Percentiles rank a stretch among this genome's conserved stretches.
Evolutionary conservation across 2,888 invertebrate species (phyloP).

Genomic region (Capitulum mitella): DNA sequence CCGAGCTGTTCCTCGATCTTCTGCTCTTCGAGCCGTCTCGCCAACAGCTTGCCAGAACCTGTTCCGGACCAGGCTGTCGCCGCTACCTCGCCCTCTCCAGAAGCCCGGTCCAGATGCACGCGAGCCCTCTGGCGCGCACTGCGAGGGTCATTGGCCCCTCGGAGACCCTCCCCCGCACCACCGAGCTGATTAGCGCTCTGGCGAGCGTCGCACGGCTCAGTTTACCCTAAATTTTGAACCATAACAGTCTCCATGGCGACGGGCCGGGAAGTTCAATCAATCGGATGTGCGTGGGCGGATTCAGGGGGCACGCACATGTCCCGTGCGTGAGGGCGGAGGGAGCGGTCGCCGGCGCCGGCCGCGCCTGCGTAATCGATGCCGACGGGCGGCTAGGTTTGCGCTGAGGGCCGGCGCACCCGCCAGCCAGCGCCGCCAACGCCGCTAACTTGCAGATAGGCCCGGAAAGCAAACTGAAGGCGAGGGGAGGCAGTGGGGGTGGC

Average conservation of each 20-base stretch:
- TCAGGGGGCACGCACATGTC: neutral
- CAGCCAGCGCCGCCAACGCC: no score
- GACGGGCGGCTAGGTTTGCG: neutral
- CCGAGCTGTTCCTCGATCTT: no score
- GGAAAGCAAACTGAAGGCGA: no score
- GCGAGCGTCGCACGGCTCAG: neutral
- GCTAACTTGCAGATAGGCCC: no score
- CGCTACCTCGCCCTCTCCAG: no score
- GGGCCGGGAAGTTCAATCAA: neutral
- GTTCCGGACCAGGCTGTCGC: no score
- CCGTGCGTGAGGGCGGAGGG: neutral
- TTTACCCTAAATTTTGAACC: slow-evolving; percentile 15
- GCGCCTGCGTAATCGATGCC: neutral
- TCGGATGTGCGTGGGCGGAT: slow-evolving; percentile 10
- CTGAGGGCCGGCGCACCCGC: no score
- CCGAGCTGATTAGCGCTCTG: neutral
- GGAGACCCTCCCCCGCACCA: neutral
- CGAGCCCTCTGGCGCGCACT: no score
- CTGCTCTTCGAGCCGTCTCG: no score
- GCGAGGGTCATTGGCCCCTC: neutral
- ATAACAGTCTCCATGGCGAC: slow-evolving; percentile 11
- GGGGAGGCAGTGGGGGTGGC: no score
- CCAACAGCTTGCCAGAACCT: no score
- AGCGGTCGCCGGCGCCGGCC: neutral
- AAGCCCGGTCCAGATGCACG: no score